Base-by-base conservation (phyloP, 2,888 invertebrate genomes). In the Geophilus truncorum region DNA sequence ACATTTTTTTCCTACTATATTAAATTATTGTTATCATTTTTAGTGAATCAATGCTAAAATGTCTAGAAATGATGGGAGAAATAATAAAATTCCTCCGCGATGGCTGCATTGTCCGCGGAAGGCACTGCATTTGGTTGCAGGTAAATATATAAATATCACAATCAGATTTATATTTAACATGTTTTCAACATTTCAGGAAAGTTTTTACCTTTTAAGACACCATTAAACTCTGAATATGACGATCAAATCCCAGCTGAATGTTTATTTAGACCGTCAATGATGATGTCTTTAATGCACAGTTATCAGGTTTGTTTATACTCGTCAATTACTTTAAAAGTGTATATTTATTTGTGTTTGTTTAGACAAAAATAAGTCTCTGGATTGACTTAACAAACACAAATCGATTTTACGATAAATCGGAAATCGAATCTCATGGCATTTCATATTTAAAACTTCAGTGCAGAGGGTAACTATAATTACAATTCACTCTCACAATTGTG, bases 381-480 rank as follows among this genome's bases (percentile, higher is more conserved):
- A 93, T 99, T 82, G 98, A 99, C 88, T 89, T 99, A 83, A 98
- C 99, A 0, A 97, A 98, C 86, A 98, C 99, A 0, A 91, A 90
- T 82, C 90, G 98, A 81, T 99, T 97, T 88, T 99, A 99, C 86
- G 90, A 95, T 85, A 93, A 92, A 83, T 87, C 89, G n/a, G 92
- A 92, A 82, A 90, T 99, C 28, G 94, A 94, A 85, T 88, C 90
- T 0, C 88, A 91, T 81, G 93, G 90, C 15, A 93, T 94, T 86
- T 91, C 90, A 86, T 98, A 98, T 88, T 88, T 94, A 1, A 98
- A 99, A 87, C 86, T 98, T 82, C 91, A 93, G 84, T 97, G 98
- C 87, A 89, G 93, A 83, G 97, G 98, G 88, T 78, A 78, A 78
- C 9, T 57, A 23, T 40, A 7, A 34, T 18, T 5, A 77, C 18